Evolutionary conservation across 2,113 vertebrate species (phyloP), one percentile per base, ranked within the genome.

Genomic region (Enhydra lutris): DNA sequence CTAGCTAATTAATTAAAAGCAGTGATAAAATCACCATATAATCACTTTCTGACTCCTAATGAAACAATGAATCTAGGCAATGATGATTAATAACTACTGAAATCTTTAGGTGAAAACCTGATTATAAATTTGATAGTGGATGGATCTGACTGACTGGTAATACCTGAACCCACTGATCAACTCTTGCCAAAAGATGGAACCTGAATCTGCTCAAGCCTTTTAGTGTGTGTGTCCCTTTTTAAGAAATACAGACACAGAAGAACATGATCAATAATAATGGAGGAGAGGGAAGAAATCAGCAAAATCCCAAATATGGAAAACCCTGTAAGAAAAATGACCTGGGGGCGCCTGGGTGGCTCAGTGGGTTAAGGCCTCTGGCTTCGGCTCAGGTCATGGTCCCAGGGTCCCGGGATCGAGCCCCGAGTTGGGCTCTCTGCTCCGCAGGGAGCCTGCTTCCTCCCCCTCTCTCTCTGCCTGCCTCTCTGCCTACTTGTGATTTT

Each of bases 11-110:
- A 93, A 88, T 91, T 34, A 92, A 87, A 84, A 89, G 29, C 6
- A 85, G 95, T 55, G 83, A 86, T 57, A 81, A 86, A 88, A 81
- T 81, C n/a, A 81, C 63, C 89, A 81, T n/a, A 52, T 29, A 87
- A 81, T 63, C n/a, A 88, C n/a, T 74, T 87, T 73, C 34, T 45
- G 63, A 87, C 39, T 57, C n/a, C 52, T 87, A 74, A 61, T 21
- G 21, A 83, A 84, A 84, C 59, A 81, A 92, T 73, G 63, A 92
- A 81, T 92, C 63, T 42, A 87, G 26, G 20, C 29, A 91, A 88
- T 63, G 74, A 52, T 78, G 69, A 78, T 81, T 50, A 95, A 61
- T 63, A 92, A n/a, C 29, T 42, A 87, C 42, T 80, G 52, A 81
- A 87, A 81, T 87, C 65, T 87, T 34, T 74, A 95, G 65, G 63